Conservation (phyloP, 2,797 vertebrate genomes). For the Synaphobranchus kaupii region DNA sequence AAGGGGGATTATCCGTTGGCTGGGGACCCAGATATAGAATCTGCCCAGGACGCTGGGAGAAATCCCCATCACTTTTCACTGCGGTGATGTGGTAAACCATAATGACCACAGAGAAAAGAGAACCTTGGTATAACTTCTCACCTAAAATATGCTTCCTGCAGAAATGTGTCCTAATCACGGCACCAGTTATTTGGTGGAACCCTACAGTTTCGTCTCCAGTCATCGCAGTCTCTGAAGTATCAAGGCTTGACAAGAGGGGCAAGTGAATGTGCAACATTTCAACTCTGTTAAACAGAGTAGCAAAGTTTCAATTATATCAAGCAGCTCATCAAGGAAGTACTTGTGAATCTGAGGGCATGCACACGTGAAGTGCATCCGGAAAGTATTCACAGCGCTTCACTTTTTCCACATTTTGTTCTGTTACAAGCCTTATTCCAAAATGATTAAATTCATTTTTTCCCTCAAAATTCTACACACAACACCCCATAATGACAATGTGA, state of each 20-base stretch:
- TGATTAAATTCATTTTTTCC: too few relatives aligned
- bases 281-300: not conserved
- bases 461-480: too few relatives aligned
- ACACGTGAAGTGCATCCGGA: too few relatives aligned
- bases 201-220: not conserved
- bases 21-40: not conserved
- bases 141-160: not conserved
- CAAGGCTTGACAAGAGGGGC: not conserved
- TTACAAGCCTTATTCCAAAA: too few relatives aligned
- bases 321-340: not conserved
- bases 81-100: not conserved
- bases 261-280: not conserved
- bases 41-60: not conserved
- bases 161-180: not conserved
- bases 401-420: too few relatives aligned
- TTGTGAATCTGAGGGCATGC: not conserved
- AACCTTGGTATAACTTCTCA: not conserved
- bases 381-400: too few relatives aligned
- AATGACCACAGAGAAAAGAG: not conserved
- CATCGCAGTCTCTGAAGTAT: not conserved
- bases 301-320: not conserved
- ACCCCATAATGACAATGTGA: too few relatives aligned
- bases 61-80: not conserved
- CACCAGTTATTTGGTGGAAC: not conserved
- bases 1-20: not conserved